phyloP scores from a whole-genome alignment of 2,113 vertebrate genomes.

The Pseudois nayaur region DNA sequence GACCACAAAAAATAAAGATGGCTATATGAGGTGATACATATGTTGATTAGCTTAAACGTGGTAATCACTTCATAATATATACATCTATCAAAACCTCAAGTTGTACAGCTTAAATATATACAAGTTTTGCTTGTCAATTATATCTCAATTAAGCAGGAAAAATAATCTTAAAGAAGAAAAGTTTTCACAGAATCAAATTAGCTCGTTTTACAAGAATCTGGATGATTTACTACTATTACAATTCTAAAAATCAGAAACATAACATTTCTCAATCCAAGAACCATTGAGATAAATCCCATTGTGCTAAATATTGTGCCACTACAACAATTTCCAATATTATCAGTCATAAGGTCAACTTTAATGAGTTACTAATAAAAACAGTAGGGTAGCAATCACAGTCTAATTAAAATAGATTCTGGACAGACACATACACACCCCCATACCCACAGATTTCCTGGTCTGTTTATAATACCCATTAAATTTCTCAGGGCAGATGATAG shows the following conservation, averaged over 20 bases:
- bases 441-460: neutral
- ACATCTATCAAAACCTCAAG: neutral
- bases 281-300: neutral
- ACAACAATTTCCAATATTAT: neutral
- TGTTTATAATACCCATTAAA: neutral
- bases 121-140: neutral
- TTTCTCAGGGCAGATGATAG: neutral
- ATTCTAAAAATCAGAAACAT: neutral
- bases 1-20: neutral
- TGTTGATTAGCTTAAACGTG: neutral
- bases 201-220: neutral
- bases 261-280: neutral
- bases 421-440: neutral
- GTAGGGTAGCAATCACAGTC: neutral
- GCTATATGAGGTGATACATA: neutral
- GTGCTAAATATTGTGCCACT: neutral
- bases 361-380: neutral
- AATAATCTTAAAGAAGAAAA: neutral
- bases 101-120: neutral
- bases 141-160: neutral
- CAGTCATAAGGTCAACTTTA: neutral
- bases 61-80: neutral
- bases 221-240: neutral
- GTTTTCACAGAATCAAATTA: neutral
- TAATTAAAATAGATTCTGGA: conserved; percentile 10